phyloP scores from a whole-genome alignment of 2,888 invertebrate species.

The Buathra laborator region DNA sequence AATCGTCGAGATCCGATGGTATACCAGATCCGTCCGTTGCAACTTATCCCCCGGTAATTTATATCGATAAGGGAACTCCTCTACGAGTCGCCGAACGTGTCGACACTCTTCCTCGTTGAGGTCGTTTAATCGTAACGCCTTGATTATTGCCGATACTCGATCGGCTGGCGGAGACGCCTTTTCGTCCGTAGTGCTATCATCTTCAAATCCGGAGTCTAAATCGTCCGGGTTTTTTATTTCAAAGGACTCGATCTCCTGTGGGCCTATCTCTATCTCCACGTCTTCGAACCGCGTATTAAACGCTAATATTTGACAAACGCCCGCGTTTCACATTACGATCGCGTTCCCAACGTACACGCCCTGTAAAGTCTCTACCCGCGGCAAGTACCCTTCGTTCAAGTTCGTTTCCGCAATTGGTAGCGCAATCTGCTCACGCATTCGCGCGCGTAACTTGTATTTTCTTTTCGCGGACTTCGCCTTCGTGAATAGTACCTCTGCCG shows the following conservation, averaged over 20 bases:
- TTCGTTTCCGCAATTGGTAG: background rate
- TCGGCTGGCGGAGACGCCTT: no score
- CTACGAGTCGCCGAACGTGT: no score
- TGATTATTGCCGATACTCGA: no score
- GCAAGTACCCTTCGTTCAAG: background rate
- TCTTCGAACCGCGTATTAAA: slow-evolving; percentile 1
- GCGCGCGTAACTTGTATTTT: background rate
- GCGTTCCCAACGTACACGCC: slow-evolving; percentile 19
- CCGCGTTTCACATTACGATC: background rate
- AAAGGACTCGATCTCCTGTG: background rate
- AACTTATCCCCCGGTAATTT: no score
- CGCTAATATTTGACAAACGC: background rate
- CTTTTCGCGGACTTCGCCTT: no score
- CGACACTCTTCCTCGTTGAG: no score
- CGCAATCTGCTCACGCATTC: background rate
- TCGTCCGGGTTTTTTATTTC: no score
- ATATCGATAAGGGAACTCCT: no score
- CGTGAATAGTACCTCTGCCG: no score
- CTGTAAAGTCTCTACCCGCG: background rate
- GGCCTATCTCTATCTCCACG: background rate
- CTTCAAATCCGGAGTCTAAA: no score
- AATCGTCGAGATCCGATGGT: slow-evolving; percentile 35
- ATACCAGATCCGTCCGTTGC: background rate
- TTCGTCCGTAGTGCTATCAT: no score
- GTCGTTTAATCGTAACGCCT: no score